A percentile compares a stretch with the other conserved stretches of the same genome.
These are phyloP conservation scores for Eupeodes corollae DNA, from an alignment of 1,140 invertebrate species.

Conservation along the genomic window DNA sequence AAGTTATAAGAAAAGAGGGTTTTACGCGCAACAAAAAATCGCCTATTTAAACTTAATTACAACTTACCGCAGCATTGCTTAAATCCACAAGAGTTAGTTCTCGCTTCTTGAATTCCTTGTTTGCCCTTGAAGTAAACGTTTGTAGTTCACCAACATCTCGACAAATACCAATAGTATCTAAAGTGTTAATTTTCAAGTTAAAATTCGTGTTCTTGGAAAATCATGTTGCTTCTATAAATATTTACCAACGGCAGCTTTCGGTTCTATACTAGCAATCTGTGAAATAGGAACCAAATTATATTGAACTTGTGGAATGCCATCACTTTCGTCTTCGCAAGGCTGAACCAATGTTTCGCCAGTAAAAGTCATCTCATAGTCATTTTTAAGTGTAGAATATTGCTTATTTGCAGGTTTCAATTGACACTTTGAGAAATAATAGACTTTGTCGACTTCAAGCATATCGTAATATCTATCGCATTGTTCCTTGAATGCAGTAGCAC, in stretches of 20 bases:
- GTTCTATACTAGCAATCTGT: conserved; percentile 54
- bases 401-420: conserved; percentile 86
- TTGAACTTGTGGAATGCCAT: conserved; percentile 59
- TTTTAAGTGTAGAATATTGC: conserved; percentile 69
- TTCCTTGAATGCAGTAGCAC: conserved; percentile 87
- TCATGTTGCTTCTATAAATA: not conserved
- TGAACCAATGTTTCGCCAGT: conserved; percentile 66
- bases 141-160: conserved; percentile 61
- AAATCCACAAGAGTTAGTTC: conserved; percentile 83
- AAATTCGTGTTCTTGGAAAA: not conserved
- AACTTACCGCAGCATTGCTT: conserved; percentile 57
- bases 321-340: conserved; percentile 53
- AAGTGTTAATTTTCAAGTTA: conserved; percentile 14
- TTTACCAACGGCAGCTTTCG: conserved; percentile 59
- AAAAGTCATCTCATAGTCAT: conserved; percentile 95
- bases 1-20: no score
- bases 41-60: not conserved
- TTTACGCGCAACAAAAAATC: no score
- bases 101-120: conserved; percentile 78
- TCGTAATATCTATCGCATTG: conserved; percentile 84
- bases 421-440: conserved; percentile 79
- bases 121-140: conserved; percentile 59
- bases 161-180: conserved; percentile 87
- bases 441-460: conserved; percentile 73
- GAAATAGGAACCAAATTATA: conserved; percentile 75